These are phyloP conservation scores for Aeoliscus strigatus DNA, from an alignment of 2,797 vertebrate genomes.

Conservation along the genomic window DNA sequence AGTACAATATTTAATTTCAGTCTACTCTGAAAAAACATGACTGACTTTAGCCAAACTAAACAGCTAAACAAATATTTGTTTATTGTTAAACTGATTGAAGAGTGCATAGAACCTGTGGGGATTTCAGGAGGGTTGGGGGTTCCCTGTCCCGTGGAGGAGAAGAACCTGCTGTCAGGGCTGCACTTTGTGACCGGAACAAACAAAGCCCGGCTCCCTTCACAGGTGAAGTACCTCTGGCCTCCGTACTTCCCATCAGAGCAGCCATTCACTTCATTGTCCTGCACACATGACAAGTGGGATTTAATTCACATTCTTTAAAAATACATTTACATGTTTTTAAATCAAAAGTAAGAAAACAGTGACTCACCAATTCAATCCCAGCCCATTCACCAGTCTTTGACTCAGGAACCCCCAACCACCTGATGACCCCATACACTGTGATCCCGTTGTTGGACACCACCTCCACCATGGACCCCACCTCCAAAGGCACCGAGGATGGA, in stretches of 20 bases:
- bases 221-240: slow-evolving; percentile 68
- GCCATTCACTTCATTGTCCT: slow-evolving; percentile 69
- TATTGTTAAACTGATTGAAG: no score
- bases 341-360: not conserved
- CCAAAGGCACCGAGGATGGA: slow-evolving; percentile 35
- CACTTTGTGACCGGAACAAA: slow-evolving; percentile 72
- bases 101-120: slow-evolving; percentile 52
- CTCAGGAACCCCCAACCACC: slow-evolving; percentile 67
- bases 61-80: no score
- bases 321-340: not conserved
- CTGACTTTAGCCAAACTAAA: no score
- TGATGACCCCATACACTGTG: slow-evolving; percentile 70
- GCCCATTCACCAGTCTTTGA: slow-evolving; percentile 64
- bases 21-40: no score
- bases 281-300: slow-evolving; percentile 7
- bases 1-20: no score
- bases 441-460: slow-evolving; percentile 55
- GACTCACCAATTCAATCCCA: slow-evolving; percentile 74
- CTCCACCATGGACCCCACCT: slow-evolving; percentile 76
- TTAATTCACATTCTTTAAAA: no score
- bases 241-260: slow-evolving; percentile 66
- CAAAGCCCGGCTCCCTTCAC: slow-evolving; percentile 60
- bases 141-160: slow-evolving; percentile 18
- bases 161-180: slow-evolving; percentile 70
- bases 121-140: slow-evolving; percentile 11